These are phyloP conservation scores for Celastrina argiolus DNA, from an alignment of 2,888 invertebrate species.

Conservation along the genomic window DNA sequence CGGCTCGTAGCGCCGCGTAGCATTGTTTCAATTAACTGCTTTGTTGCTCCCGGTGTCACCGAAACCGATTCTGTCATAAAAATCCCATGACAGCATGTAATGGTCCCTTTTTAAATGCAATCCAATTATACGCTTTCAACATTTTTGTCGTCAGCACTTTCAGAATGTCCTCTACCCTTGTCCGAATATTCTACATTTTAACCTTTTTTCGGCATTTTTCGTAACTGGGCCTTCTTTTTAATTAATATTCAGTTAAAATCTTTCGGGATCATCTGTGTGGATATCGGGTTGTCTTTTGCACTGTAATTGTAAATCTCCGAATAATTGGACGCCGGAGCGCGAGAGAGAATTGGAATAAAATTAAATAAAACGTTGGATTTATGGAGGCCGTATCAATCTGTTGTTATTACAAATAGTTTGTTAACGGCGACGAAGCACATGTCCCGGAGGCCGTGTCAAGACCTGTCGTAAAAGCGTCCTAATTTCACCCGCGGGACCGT, in stretches of 20 bases:
- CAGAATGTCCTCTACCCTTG: not conserved
- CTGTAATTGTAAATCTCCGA: not conserved
- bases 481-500: not conserved
- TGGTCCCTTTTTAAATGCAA: conserved; percentile 21
- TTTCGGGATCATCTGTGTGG: not conserved
- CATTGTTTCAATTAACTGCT: conserved; percentile 70
- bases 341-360: not conserved
- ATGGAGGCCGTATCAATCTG: not conserved
- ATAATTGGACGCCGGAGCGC: not conserved
- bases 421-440: not conserved
- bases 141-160: conserved; percentile 14
- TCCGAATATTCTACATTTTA: conserved; percentile 8
- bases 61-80: conserved; percentile 47
- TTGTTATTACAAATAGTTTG: not conserved
- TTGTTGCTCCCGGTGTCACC: conserved; percentile 60
- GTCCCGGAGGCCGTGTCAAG: not conserved
- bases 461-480: conserved; percentile 7
- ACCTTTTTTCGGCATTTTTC: conserved; percentile 7
- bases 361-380: not conserved
- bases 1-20: conserved; percentile 43
- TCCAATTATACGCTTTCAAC: conserved; percentile 11
- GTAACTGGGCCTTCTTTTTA: not conserved
- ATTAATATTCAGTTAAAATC: conserved; percentile 13
- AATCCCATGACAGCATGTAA: conserved; percentile 27
- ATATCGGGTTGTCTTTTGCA: not conserved